Evolutionary conservation across 2,113 vertebrate genomes (phyloP).

Genomic region (Kryptolebias marmoratus): DNA sequence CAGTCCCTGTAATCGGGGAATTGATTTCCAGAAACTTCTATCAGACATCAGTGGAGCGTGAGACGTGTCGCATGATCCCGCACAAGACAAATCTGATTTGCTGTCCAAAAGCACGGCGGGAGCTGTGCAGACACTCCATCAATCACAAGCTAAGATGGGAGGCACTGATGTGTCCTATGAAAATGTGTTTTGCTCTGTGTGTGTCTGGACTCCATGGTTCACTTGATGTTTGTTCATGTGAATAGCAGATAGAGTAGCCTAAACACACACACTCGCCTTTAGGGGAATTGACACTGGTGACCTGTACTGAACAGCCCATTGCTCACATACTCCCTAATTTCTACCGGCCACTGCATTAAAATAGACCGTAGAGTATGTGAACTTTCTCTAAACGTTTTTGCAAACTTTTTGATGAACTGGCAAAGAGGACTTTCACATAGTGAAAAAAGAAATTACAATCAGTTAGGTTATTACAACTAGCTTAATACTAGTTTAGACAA

Average conservation of each 20-base stretch:
- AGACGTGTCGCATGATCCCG: conserved; percentile 7
- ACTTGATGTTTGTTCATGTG: conserved; percentile 33
- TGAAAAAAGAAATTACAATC: conserved; percentile 45
- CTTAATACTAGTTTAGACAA: background rate
- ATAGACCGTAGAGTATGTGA: background rate
- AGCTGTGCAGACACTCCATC: background rate
- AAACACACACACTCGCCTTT: conserved; percentile 24
- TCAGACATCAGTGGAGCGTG: conserved; percentile 35
- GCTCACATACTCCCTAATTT: conserved; percentile 44
- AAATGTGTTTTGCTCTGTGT: conserved; percentile 9
- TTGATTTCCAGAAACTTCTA: conserved; percentile 31
- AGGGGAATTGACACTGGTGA: conserved; percentile 45
- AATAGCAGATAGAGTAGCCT: conserved; percentile 30
- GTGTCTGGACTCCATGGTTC: conserved; percentile 29
- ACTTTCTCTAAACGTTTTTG: background rate
- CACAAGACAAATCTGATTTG: conserved; percentile 6
- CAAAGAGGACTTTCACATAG: background rate
- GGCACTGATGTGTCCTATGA: background rate
- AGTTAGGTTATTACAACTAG: conserved; percentile 31
- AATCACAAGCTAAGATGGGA: background rate
- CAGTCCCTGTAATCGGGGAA: conserved; percentile 35
- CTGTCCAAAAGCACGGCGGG: conserved; percentile 13
- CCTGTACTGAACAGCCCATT: conserved; percentile 42
- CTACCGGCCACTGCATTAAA: conserved; percentile 21
- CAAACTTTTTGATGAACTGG: conserved; percentile 7